A percentile compares a stretch with the other conserved stretches of the same genome.
Evolutionary conservation across 2,888 invertebrate genomes (phyloP).

Genomic region (Drosophila aldrichi): DNA sequence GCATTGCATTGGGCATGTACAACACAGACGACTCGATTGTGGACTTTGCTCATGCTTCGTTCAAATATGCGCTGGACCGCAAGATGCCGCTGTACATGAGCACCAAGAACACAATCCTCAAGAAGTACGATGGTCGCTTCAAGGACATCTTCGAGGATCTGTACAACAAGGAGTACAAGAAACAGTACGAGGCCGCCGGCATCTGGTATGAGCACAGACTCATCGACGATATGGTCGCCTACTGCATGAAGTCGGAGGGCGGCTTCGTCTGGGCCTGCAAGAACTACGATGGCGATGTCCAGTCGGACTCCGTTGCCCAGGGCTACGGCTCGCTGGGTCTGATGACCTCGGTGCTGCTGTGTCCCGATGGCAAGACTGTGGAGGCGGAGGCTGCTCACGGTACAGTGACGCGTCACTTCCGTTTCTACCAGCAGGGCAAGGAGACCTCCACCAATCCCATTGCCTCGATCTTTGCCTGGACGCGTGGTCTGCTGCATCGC

Average conservation of each 20-base stretch:
- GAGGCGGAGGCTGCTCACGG: conserved; percentile 99
- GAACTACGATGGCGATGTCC: conserved; percentile 99
- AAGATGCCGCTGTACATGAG: conserved; percentile 96
- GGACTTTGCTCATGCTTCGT: conserved; percentile 97
- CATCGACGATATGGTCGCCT: conserved; percentile 99
- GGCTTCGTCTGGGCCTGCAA: conserved; percentile 99
- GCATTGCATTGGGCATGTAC: conserved; percentile 97
- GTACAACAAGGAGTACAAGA: conserved; percentile 94
- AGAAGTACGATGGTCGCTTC: conserved; percentile 98
- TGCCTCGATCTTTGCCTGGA: conserved; percentile 99
- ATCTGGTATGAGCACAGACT: conserved; percentile 99
- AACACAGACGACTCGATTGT: conserved; percentile 97
- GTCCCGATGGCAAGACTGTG: conserved; percentile 99
- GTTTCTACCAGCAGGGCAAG: conserved; percentile 96
- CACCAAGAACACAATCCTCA: conserved; percentile 98
- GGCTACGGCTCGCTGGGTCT: conserved; percentile 98
- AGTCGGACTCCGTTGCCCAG: conserved; percentile 99
- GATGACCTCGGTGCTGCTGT: conserved; percentile 98
- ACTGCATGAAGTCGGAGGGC: conserved; percentile 98
- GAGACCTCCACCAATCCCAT: conserved; percentile 99
- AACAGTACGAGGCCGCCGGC: conserved; percentile 92
- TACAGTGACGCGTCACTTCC: conserved; percentile 96
- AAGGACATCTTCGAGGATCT: conserved; percentile 99
- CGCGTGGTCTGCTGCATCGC: conserved; percentile 95
- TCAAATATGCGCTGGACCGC: conserved; percentile 94